Conservation (phyloP, 2,888 invertebrate genomes). For the Melitaea athalia region DNA sequence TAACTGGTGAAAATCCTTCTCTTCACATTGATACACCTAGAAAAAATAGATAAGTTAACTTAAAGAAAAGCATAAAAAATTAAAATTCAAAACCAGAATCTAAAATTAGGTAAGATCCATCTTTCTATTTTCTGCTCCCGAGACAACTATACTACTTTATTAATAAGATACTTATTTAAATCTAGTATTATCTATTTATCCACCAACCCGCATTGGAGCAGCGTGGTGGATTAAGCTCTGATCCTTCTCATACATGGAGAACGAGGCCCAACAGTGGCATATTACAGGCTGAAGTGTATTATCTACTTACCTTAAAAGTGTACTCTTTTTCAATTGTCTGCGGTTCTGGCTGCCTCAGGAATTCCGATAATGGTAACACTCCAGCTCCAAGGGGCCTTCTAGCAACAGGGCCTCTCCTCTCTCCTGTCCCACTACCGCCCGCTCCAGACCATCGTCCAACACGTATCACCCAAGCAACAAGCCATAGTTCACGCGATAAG, state of each 20-base stretch:
- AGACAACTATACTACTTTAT: too few species aligned
- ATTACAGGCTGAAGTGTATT: neutral
- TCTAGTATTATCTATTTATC: too few species aligned
- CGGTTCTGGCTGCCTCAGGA: conserved; percentile 79
- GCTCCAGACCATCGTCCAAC: conserved; percentile 90
- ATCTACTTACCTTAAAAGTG: conserved; percentile 84
- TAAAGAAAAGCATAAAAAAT: too few species aligned
- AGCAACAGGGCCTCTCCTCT: conserved; percentile 78
- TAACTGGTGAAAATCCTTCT: conserved; percentile 94
- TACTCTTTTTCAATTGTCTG: conserved; percentile 89
- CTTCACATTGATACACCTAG: conserved; percentile 91
- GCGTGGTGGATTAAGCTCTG: too few species aligned
- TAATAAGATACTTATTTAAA: too few species aligned
- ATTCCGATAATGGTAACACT: conserved; percentile 88
- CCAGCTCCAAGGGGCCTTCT: conserved; percentile 94
- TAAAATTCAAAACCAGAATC: too few species aligned
- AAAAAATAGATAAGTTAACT: conserved; percentile 39
- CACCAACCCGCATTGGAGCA: too few species aligned
- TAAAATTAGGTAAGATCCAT: too few species aligned
- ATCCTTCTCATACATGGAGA: too few species aligned
- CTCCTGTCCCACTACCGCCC: conserved; percentile 77
- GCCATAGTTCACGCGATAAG: conserved; percentile 91
- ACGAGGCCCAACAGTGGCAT: too few species aligned
- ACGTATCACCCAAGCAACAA: conserved; percentile 94
- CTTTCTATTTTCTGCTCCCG: too few species aligned